Conservation (phyloP, 2,888 invertebrate genomes). For the Calephelis perditalis region DNA sequence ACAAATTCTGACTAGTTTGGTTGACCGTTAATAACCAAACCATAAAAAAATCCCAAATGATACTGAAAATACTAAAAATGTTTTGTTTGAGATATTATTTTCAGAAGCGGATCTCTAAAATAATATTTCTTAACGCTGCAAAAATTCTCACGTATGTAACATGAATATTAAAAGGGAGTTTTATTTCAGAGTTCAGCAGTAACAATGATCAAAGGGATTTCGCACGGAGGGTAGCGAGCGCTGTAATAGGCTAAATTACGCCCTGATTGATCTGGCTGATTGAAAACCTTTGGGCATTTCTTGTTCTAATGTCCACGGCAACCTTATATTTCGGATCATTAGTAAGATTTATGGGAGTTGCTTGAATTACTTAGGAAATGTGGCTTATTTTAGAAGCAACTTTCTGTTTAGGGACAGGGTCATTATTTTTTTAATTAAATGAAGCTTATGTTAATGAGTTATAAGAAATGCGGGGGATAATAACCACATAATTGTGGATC, state of each 20-base stretch:
- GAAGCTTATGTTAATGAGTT: too few species aligned
- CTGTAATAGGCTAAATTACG: conserved; percentile 22
- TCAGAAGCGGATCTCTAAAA: not conserved
- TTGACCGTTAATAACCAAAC: too few species aligned
- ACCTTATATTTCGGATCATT: conserved; percentile 18
- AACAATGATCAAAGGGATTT: conserved; percentile 9
- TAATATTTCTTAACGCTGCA: not conserved
- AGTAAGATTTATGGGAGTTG: conserved; percentile 15
- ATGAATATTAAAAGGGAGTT: conserved; percentile 11
- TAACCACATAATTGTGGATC: too few species aligned
- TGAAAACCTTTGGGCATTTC: conserved; percentile 23
- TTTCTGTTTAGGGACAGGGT: not conserved
- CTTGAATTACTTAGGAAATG: conserved; percentile 3
- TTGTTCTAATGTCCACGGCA: conserved; percentile 18
- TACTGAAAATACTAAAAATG: too few species aligned
- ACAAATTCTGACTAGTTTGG: too few species aligned
- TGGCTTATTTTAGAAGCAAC: conserved; percentile 3
- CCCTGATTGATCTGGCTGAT: conserved; percentile 24
- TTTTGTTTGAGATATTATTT: not conserved
- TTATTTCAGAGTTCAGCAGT: conserved; percentile 10
- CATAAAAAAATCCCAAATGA: too few species aligned
- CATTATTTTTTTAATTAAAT: conserved; percentile 2
- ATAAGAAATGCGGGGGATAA: too few species aligned
- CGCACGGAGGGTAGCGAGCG: conserved; percentile 10
- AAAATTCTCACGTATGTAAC: conserved; percentile 8